Conservation (phyloP, 2,888 invertebrate genomes). For the Athripsodes cinereus region DNA sequence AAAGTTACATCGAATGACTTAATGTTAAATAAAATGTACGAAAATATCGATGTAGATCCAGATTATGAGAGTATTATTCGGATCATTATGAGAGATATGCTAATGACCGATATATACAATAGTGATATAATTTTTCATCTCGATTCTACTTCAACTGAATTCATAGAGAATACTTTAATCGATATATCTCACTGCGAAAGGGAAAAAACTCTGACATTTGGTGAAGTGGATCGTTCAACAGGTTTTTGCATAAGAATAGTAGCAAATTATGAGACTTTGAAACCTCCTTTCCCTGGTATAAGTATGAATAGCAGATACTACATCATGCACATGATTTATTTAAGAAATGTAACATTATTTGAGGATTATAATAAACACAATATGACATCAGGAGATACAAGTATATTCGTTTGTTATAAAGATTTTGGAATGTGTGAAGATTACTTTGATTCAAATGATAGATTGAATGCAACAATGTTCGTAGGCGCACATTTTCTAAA, state of each 20-base stretch:
- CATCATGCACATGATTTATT: slow-evolving; percentile 2
- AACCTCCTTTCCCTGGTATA: background rate
- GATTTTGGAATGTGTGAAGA: background rate
- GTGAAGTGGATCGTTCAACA: background rate
- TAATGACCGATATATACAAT: background rate
- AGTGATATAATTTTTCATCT: slow-evolving; percentile 4
- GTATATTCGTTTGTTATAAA: slow-evolving; percentile 6
- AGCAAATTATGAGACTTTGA: slow-evolving; percentile 6
- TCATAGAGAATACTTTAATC: background rate
- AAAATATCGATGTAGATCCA: too few species aligned
- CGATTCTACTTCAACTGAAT: background rate
- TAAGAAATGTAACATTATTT: background rate
- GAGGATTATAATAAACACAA: background rate
- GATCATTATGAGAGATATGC: background rate
- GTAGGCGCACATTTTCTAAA: background rate
- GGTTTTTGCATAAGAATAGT: background rate
- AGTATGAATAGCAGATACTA: background rate
- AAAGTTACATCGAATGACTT: too few species aligned
- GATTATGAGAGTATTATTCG: background rate
- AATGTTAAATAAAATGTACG: too few species aligned
- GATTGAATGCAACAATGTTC: background rate
- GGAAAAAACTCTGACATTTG: background rate
- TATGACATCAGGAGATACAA: background rate
- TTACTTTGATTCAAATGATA: background rate
- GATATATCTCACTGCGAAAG: background rate